Percentiles rank a stretch among this genome's conserved stretches.
Conservation (phyloP, 2,888 invertebrate genomes). For the Pseudococcus viburni region DNA sequence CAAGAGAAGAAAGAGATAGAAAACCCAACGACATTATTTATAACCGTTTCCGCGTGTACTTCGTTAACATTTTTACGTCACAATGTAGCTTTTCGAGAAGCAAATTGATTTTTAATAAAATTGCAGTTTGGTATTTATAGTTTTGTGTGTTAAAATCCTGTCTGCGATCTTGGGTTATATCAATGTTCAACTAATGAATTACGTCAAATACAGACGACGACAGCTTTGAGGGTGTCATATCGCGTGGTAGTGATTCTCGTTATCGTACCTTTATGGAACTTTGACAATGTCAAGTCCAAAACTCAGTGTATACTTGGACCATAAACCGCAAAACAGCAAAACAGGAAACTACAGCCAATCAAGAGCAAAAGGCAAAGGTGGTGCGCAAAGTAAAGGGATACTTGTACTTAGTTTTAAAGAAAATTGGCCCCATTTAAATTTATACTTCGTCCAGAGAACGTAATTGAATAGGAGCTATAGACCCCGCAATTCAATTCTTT, state of each 20-base stretch:
- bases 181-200: not conserved
- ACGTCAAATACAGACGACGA: conserved; percentile 21
- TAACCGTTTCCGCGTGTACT: conserved; percentile 41
- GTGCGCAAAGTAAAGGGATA: no score
- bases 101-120: conserved; percentile 49
- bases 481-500: no score
- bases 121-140: not conserved
- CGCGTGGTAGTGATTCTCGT: no score
- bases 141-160: not conserved
- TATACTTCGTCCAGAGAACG: no score
- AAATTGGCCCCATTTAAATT: no score
- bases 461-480: no score
- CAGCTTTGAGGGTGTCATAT: not conserved
- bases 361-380: no score
- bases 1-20: not conserved
- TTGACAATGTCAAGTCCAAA: conserved; percentile 45
- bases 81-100: not conserved
- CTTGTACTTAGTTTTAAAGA: no score
- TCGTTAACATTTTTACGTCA: not conserved
- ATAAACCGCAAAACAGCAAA: not conserved
- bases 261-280: not conserved
- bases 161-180: not conserved
- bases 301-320: not conserved
- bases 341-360: not conserved
- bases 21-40: conserved; percentile 31